Percentiles rank a stretch among this genome's conserved stretches.
phyloP scores from a whole-genome alignment of 2,797 vertebrate species.

The Sebastes diploproa region DNA sequence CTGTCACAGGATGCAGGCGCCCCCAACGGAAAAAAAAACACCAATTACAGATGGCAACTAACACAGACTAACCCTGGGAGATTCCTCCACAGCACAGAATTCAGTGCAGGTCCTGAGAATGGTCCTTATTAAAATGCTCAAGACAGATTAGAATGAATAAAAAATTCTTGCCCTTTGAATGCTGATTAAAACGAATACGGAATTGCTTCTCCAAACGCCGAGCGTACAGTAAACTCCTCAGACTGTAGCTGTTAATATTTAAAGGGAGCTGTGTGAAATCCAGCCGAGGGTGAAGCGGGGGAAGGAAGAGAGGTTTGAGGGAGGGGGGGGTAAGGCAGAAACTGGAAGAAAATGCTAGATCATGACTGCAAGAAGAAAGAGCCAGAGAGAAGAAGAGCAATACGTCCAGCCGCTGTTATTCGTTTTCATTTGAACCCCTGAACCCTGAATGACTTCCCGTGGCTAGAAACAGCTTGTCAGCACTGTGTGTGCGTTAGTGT shows the following conservation, averaged over 20 bases:
- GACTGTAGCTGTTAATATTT: constrained; percentile 62
- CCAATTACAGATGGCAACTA: constrained; percentile 60
- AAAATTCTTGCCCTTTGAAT: constrained; percentile 50
- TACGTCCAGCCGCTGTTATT: constrained; percentile 52
- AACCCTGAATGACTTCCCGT: constrained; percentile 72
- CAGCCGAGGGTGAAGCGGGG: constrained; percentile 5
- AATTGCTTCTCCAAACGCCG: constrained; percentile 28
- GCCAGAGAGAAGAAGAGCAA: constrained; percentile 41
- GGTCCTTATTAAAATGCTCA: constrained; percentile 58
- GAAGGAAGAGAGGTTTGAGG: not conserved
- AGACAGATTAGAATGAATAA: constrained; percentile 50
- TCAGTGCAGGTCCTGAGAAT: constrained; percentile 36
- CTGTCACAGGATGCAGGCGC: constrained; percentile 35
- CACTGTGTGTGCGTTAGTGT: constrained; percentile 34
- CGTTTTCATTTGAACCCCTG: constrained; percentile 76
- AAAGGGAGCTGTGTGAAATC: constrained; percentile 51
- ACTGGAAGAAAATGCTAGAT: constrained; percentile 47
- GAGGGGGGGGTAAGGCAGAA: not conserved
- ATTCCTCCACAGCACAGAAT: constrained; percentile 29
- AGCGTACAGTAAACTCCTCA: constrained; percentile 39
- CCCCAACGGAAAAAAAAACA: constrained; percentile 23
- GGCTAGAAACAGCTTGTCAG: constrained; percentile 71
- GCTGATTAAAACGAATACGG: constrained; percentile 69
- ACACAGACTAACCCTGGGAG: constrained; percentile 42
- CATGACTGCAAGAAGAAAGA: constrained; percentile 34